Percentiles rank a stretch among this genome's conserved stretches.
These are phyloP conservation scores for Pogonocichla stellata DNA, from an alignment of 2,113 vertebrate genomes.

Conservation along the genomic window DNA sequence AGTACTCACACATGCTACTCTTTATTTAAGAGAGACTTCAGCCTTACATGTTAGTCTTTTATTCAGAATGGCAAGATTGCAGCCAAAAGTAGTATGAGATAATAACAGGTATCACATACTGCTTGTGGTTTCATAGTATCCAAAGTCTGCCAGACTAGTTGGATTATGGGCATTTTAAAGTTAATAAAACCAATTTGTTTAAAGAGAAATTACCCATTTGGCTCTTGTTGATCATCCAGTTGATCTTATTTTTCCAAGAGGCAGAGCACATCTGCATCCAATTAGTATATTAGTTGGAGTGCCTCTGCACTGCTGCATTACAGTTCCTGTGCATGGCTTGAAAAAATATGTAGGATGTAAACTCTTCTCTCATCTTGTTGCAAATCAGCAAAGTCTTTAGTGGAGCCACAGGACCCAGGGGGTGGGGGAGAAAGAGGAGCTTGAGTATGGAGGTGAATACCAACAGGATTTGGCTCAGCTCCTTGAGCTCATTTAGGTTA, in stretches of 20 bases:
- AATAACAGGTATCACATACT: slow-evolving; percentile 42
- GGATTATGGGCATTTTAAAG: slow-evolving; percentile 47
- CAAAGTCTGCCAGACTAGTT: slow-evolving; percentile 44
- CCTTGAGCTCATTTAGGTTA: neutral
- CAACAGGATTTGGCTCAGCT: neutral
- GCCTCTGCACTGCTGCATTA: slow-evolving; percentile 15
- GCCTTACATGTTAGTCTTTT: neutral
- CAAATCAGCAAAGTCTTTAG: slow-evolving; percentile 3
- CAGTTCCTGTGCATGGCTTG: neutral
- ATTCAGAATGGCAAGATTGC: neutral
- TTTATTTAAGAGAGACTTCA: slow-evolving; percentile 8
- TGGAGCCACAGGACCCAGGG: neutral
- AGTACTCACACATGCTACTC: neutral
- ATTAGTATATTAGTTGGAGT: slow-evolving; percentile 23
- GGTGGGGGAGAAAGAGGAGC: neutral
- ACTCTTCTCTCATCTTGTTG: neutral
- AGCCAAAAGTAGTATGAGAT: slow-evolving; percentile 51
- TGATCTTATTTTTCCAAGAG: slow-evolving; percentile 49
- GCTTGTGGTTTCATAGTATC: slow-evolving; percentile 28
- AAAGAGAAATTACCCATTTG: slow-evolving; percentile 57
- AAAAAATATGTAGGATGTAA: slow-evolving; percentile 19
- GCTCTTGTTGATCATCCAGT: slow-evolving; percentile 45
- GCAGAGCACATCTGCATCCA: slow-evolving; percentile 23
- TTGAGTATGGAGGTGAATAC: neutral
- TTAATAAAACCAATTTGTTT: slow-evolving; percentile 57